Evolutionary conservation across 2,113 vertebrate genomes (phyloP).

Genomic region (Brachyhypopomus occidentalis): DNA sequence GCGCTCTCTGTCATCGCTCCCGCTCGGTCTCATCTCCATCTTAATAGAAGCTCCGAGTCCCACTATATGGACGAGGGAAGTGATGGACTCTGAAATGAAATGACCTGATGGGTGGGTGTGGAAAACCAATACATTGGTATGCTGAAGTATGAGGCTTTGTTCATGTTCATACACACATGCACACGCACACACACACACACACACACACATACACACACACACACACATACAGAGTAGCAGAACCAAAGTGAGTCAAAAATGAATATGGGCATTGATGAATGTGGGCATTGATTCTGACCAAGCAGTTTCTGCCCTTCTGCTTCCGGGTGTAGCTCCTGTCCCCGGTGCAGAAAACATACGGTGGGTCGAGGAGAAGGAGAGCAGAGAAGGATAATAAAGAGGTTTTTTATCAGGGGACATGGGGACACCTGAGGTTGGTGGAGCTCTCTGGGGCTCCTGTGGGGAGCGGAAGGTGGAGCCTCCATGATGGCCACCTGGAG

Average conservation of each 20-base stretch:
- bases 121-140: constrained; percentile 3
- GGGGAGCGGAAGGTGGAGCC: constrained; percentile 2
- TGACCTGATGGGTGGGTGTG: constrained; percentile 24
- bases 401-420: background rate
- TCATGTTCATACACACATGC: background rate
- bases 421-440: background rate
- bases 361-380: background rate
- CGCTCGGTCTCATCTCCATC: background rate
- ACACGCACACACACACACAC: background rate
- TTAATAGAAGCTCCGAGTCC: constrained; percentile 23
- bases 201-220: constrained; percentile 34
- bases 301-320: constrained; percentile 19
- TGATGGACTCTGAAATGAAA: constrained; percentile 41
- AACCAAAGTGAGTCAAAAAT: constrained; percentile 40
- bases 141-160: background rate
- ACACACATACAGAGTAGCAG: constrained; percentile 41
- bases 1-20: background rate
- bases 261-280: constrained; percentile 58
- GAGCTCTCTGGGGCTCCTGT: constrained; percentile 1
- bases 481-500: constrained; percentile 5
- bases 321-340: background rate
- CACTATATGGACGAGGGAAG: constrained; percentile 14
- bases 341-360: background rate
- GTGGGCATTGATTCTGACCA: constrained; percentile 52
- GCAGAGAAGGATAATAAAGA: background rate